Base-by-base conservation (phyloP, 1,140 invertebrate species). In the Neodiprion fabricii region DNA sequence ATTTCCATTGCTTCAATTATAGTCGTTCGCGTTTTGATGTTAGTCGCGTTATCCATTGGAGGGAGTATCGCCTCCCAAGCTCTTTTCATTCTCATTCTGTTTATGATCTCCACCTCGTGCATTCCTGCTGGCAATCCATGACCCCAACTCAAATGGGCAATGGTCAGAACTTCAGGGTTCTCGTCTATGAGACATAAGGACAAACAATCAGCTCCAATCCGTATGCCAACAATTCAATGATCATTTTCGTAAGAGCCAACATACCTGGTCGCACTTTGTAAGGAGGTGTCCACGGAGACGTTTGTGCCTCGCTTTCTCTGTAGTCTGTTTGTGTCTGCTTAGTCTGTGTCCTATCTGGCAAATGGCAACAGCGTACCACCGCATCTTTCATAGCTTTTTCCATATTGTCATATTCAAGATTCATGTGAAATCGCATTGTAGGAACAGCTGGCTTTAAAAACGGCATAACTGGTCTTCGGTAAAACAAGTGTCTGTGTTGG, bases 221-320 rank as follows among this genome's bases (percentile, higher is more conserved):
- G 9, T n/a, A 67, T 10, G 17, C 23, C 4, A 23, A 68, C 65
- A 48, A 3, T 50, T 21, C 69, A 68, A 73, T 77, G 12, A 28
- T 71, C 75, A 47, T 71, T 11, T 75, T 67, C 68, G 14, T 68
- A 71, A 47, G n/a, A 21, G 75, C 50, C 68, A 67, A 73, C 61
- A 67, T 80, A 82, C 86, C 83, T 82, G 76, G 9, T 75, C 70
- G 73, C 74, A 82, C 78, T 75, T 77, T 77, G 71, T 83, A 84
- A 48, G 92, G 90, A 9, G 94, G 92, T 71, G 94, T 91, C 91
- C 95, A 96, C 0, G 95, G 94, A 48, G 90, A 85, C 1, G 95
- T 96, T 86, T 96, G 95, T 12, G 92, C 89, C 78, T 94, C 94
- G 5, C 91, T 92, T 78, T 96, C 95, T 75, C 95, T 89, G 81